Evolutionary conservation across 2,888 invertebrate species (phyloP), one percentile per base, ranked within the genome.

Genomic region (Slavum lentiscoides): DNA sequence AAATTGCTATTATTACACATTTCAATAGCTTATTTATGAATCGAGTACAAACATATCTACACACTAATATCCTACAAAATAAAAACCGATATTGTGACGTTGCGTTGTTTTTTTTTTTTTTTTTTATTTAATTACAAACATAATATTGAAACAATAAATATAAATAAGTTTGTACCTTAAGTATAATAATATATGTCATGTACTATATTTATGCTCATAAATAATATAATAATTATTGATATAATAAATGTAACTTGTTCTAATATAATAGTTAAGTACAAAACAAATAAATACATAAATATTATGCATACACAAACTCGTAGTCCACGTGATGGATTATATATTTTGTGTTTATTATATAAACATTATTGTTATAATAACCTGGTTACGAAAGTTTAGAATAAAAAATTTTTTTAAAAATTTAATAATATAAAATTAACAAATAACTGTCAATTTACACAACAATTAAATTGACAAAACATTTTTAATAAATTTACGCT

Each of bases 211-310:
- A 11, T 39, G 37, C 72, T 64, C 72, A 39, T 76, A 43, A 59
- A 43, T 59, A 80, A 53, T 39, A 21, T n/a, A 43, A 21, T 64
- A 72, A 70, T 72, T n/a, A n/a, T n/a, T 39, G 62, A 55, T 80
- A 72, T 64, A 72, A 62, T n/a, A n/a, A n/a, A n/a, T 64, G 53
- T 69, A 70, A 80, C 17, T 59, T 80, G 21, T 72, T 62, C 23
- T 64, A 49, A 72, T 59, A 49, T 68, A 61, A 75, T 67, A 68
- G 62, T 77, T 77, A 68, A 77, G 77, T 77, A 80, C 62, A 62
- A 37, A 69, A 77, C 30, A 39, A 55, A 74, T 74, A 37, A 17
- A 74, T 58, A 74, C 55, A 67, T 74, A 61, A 59, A 68, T 62
- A 74, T 62, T 66, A 75, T 68, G 67, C 59, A 68, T 21, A 58